phyloP scores from a whole-genome alignment of 2,888 invertebrate species.

The Thymelicus lineola region DNA sequence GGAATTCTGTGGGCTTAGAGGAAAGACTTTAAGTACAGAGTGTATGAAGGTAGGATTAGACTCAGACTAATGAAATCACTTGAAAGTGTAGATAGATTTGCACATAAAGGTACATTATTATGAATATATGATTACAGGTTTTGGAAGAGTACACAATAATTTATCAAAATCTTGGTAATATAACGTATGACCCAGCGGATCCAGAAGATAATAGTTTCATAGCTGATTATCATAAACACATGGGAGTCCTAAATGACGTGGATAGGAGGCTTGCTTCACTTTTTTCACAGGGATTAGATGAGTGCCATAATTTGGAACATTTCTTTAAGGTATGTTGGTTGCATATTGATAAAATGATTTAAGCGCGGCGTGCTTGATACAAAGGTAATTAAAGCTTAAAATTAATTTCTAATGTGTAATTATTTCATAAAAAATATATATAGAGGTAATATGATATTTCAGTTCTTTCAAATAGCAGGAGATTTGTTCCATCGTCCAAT shows the following conservation, averaged over 20 bases:
- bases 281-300: slow-evolving; percentile 92
- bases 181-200: slow-evolving; percentile 91
- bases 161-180: slow-evolving; percentile 75
- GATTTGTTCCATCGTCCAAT: slow-evolving; percentile 90
- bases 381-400: not conserved
- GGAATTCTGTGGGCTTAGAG: slow-evolving; percentile 89
- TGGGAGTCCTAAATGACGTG: slow-evolving; percentile 87
- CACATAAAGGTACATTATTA: too few relatives aligned
- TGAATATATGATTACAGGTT: slow-evolving; percentile 52
- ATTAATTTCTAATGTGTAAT: too few relatives aligned
- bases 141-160: slow-evolving; percentile 67
- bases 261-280: slow-evolving; percentile 92
- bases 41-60: slow-evolving; percentile 67
- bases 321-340: slow-evolving; percentile 68
- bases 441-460: too few relatives aligned
- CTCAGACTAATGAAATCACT: not conserved
- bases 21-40: slow-evolving; percentile 84
- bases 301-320: slow-evolving; percentile 85
- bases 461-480: slow-evolving; percentile 90
- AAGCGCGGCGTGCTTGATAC: not conserved
- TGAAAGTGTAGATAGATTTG: not conserved
- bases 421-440: too few relatives aligned
- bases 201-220: slow-evolving; percentile 88
- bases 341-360: not conserved
- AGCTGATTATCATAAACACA: slow-evolving; percentile 87